These are phyloP conservation scores for Cyanistes caeruleus DNA, from an alignment of 2,113 vertebrate genomes.

Conservation along the genomic window DNA sequence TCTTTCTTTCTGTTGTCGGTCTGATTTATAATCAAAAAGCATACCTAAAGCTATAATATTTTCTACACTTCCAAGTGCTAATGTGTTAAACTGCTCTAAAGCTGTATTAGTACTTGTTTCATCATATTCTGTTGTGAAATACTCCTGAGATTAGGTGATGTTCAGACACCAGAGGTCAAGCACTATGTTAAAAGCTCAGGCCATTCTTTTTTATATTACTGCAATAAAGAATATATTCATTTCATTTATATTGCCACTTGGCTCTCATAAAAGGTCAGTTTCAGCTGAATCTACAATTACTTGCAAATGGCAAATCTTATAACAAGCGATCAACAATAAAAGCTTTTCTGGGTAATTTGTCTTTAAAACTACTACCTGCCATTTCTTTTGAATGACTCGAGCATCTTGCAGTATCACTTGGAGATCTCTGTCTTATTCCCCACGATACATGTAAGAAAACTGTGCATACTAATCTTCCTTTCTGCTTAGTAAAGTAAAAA, in stretches of 20 bases:
- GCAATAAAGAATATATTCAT: conserved; percentile 76
- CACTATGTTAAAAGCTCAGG: conserved; percentile 67
- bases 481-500: conserved; percentile 61
- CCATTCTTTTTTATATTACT: conserved; percentile 74
- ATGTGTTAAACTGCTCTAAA: conserved; percentile 55
- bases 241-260: conserved; percentile 73
- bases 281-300: conserved; percentile 71
- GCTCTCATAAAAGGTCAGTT: conserved; percentile 76
- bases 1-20: neutral
- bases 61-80: conserved; percentile 50
- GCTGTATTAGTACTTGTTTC: conserved; percentile 41
- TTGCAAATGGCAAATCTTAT: conserved; percentile 72
- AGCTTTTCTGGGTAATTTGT: conserved; percentile 67
- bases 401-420: conserved; percentile 32
- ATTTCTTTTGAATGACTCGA: conserved; percentile 54
- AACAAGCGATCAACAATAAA: conserved; percentile 73
- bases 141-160: conserved; percentile 56
- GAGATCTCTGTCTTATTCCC: conserved; percentile 25
- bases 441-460: neutral
- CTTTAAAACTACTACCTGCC: conserved; percentile 62
- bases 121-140: conserved; percentile 42
- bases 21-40: conserved; percentile 17
- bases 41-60: conserved; percentile 27
- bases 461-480: conserved; percentile 5
- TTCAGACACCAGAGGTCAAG: conserved; percentile 69